These are phyloP conservation scores for Agrotis clavis DNA, from an alignment of 2,888 invertebrate species.

Conservation along the genomic window DNA sequence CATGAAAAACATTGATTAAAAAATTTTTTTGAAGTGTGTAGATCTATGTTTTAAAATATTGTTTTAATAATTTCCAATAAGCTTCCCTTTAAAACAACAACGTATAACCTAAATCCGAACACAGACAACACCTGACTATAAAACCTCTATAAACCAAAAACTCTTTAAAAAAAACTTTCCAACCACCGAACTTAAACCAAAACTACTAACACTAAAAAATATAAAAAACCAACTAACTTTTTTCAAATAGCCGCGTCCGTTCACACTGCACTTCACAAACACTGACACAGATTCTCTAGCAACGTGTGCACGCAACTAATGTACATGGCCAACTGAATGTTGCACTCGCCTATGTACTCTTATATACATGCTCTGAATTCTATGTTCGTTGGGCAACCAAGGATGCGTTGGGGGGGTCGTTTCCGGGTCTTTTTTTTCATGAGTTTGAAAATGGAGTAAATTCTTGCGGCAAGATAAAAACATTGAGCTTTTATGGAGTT, in stretches of 20 bases:
- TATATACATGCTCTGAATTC: slow-evolving; percentile 79
- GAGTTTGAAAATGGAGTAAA: slow-evolving; percentile 32
- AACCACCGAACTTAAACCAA: no score
- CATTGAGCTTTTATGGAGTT: no score
- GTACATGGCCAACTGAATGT: slow-evolving; percentile 55
- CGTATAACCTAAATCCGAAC: slow-evolving; percentile 6
- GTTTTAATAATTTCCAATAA: neutral
- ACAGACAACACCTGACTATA: neutral
- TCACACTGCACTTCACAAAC: slow-evolving; percentile 63
- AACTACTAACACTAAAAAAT: no score
- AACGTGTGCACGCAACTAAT: slow-evolving; percentile 44
- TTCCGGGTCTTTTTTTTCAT: slow-evolving; percentile 68
- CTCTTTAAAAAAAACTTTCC: neutral
- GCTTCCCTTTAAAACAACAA: neutral
- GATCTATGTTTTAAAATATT: no score
- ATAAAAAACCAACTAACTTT: slow-evolving; percentile 69
- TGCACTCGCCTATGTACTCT: slow-evolving; percentile 47
- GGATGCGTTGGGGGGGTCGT: slow-evolving; percentile 68
- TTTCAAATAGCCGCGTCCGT: slow-evolving; percentile 44
- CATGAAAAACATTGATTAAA: no score
- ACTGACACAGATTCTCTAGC: slow-evolving; percentile 48
- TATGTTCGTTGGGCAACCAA: slow-evolving; percentile 64
- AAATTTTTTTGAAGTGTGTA: no score
- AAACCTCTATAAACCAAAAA: neutral
- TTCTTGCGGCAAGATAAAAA: slow-evolving; percentile 9